These are phyloP conservation scores for Daktulosphaira vitifoliae DNA, from an alignment of 1,140 invertebrate genomes.

Conservation along the genomic window DNA sequence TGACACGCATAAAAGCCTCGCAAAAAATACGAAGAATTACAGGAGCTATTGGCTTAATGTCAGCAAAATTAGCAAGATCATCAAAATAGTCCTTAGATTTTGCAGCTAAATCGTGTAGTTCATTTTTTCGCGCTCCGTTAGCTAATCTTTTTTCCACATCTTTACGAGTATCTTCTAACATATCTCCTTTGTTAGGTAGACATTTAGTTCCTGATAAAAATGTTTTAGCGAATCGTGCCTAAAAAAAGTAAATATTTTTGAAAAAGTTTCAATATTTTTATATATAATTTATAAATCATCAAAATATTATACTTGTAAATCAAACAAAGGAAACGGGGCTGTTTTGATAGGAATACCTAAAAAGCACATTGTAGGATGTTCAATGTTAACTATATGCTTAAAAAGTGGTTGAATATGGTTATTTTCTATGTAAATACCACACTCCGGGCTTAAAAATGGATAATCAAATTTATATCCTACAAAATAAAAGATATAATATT, in stretches of 20 bases:
- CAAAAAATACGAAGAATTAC: conserved; percentile 37
- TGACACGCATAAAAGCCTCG: conserved; percentile 34
- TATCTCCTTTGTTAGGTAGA: conserved; percentile 55
- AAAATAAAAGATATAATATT: too few relatives aligned
- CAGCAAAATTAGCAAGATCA: conserved; percentile 34
- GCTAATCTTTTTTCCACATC: conserved; percentile 32
- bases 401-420: conserved; percentile 75
- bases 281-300: too few relatives aligned
- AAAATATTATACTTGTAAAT: conserved; percentile 78
- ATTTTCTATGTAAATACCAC: conserved; percentile 60
- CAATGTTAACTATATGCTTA: conserved; percentile 73
- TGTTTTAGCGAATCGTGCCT: conserved; percentile 61
- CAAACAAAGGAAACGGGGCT: conserved; percentile 76
- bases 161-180: conserved; percentile 46
- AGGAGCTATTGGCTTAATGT: conserved; percentile 35
- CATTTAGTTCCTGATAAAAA: conserved; percentile 54
- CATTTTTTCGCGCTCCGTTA: conserved; percentile 36
- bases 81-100: conserved; percentile 37
- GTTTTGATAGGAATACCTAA: conserved; percentile 71
- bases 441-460: conserved; percentile 63
- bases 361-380: conserved; percentile 66
- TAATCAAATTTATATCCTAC: conserved; percentile 73
- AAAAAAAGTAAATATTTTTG: too few relatives aligned
- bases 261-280: too few relatives aligned
- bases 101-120: conserved; percentile 36